phyloP scores from a whole-genome alignment of 1,140 invertebrate genomes.

The Globodera ellingtonae region DNA sequence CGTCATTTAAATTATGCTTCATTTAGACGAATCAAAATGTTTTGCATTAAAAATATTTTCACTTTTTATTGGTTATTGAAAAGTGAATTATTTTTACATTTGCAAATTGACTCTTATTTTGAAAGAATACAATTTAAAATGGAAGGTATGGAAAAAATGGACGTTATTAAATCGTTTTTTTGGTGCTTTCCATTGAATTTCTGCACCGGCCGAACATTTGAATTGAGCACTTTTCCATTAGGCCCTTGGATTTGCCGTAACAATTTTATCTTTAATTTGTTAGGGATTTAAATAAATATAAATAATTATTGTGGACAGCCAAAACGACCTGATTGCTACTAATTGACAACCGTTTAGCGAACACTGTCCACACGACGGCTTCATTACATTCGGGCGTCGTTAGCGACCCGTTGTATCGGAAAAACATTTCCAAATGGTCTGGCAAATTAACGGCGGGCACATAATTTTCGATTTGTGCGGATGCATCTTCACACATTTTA shows the following conservation, averaged over 20 bases:
- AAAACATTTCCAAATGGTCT: constrained; percentile 65
- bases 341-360: constrained; percentile 70
- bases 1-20: no score
- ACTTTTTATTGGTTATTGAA: no score
- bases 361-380: constrained; percentile 85
- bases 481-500: not conserved
- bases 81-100: not conserved
- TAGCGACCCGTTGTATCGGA: constrained; percentile 81
- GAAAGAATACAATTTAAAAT: not conserved
- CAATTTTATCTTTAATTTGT: not conserved
- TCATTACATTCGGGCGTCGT: constrained; percentile 88
- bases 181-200: not conserved
- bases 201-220: constrained; percentile 2
- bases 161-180: not conserved
- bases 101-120: not conserved
- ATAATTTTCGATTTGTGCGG: not conserved
- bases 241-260: not conserved
- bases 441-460: not conserved
- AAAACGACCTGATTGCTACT: constrained; percentile 40
- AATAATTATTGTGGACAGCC: not conserved
- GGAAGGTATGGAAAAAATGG: not conserved
- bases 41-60: no score
- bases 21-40: no score
- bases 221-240: not conserved
- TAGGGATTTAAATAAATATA: not conserved